Percentiles rank a stretch among this genome's conserved stretches.
These are phyloP conservation scores for Limonius californicus DNA, from an alignment of 1,140 invertebrate species.

Conservation along the genomic window DNA sequence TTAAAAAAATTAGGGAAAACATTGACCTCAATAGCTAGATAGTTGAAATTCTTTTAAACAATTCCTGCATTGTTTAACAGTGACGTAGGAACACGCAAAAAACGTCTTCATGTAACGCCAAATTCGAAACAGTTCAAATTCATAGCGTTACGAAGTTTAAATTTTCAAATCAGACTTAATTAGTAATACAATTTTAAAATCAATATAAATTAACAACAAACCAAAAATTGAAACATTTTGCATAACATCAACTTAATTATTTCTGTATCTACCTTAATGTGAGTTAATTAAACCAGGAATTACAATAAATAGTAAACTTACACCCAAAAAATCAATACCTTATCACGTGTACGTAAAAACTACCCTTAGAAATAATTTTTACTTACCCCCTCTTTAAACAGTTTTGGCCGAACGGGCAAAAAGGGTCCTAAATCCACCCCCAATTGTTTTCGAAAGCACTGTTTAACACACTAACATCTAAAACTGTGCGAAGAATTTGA, in stretches of 20 bases:
- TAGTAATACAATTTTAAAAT: no score
- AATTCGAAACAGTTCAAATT: no score
- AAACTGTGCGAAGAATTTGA: constrained; percentile 49
- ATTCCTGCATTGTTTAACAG: neutral
- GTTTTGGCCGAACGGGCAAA: neutral
- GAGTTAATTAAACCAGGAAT: no score
- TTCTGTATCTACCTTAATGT: no score
- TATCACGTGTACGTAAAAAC: constrained; percentile 25
- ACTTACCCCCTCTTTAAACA: constrained; percentile 13
- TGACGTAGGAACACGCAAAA: no score
- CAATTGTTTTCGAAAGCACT: constrained; percentile 36
- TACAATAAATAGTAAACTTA: neutral
- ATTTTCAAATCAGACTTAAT: no score
- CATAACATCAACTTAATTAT: no score
- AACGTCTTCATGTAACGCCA: no score
- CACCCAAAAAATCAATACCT: constrained; percentile 33
- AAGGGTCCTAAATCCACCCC: neutral
- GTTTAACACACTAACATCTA: constrained; percentile 42
- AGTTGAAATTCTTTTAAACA: constrained; percentile 38
- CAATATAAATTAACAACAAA: constrained; percentile 2
- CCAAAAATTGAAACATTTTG: no score
- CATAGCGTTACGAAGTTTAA: no score
- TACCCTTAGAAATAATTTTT: constrained; percentile 3
- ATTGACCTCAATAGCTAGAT: constrained; percentile 43
- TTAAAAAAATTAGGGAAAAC: constrained; percentile 36